Conservation (phyloP, 2,797 vertebrate species). For the Prionace glauca region DNA sequence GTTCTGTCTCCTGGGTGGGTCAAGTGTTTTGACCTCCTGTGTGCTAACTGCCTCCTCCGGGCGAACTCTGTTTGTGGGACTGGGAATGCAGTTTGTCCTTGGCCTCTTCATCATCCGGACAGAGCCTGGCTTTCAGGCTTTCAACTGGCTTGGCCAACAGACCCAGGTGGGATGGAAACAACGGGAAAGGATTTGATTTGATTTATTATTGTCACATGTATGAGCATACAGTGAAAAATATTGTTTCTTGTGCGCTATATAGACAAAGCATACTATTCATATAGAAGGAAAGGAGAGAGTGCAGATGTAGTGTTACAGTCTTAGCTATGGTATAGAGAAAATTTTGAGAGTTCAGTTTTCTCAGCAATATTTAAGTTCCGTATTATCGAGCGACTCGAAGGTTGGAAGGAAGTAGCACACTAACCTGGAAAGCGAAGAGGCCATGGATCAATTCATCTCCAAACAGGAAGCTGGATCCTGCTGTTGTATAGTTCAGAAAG, state of each 20-base stretch:
- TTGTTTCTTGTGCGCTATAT: too few species aligned
- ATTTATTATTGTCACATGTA: too few species aligned
- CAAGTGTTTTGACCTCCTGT: background rate
- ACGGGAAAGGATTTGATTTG: too few species aligned
- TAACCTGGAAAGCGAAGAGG: constrained; percentile 89
- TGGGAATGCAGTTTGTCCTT: constrained; percentile 70
- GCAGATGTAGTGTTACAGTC: too few species aligned
- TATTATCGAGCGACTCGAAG: too few species aligned
- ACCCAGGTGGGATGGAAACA: constrained; percentile 57
- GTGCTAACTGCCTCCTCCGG: constrained; percentile 44
- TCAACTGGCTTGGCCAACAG: constrained; percentile 68
- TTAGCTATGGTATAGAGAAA: too few species aligned
- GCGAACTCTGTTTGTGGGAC: constrained; percentile 67
- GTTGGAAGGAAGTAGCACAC: constrained; percentile 40
- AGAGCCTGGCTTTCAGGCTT: constrained; percentile 56
- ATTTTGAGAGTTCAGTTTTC: too few species aligned
- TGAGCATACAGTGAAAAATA: too few species aligned
- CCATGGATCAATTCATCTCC: constrained; percentile 61
- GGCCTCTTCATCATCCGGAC: constrained; percentile 73
- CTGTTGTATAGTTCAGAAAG: constrained; percentile 78
- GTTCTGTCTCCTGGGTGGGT: too few species aligned
- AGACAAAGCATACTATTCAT: too few species aligned
- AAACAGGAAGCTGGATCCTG: constrained; percentile 82
- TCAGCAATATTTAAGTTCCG: too few species aligned
- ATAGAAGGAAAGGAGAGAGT: too few species aligned